Evolutionary conservation across 2,797 vertebrate species (phyloP), one percentile per base, ranked within the genome.

Genomic region (Protonibea diacanthus): DNA sequence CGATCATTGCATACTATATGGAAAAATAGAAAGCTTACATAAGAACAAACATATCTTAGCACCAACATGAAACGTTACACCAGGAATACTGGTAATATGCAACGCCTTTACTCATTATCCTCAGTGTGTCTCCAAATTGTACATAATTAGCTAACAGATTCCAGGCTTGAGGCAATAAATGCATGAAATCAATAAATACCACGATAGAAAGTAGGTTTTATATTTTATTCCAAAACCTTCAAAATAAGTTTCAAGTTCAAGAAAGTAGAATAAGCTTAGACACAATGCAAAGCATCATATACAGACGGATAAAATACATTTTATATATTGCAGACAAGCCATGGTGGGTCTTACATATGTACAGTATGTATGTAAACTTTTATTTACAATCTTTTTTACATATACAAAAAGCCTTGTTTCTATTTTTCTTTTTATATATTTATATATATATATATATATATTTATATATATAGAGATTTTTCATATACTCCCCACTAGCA

Each of bases 201-300:
- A 44, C 1, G 13, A 51, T 72, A 57, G 40, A 83, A 71, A 67
- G 58, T 88, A 96, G 95, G 96, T 97, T 97, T 97, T 97, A 96
- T 96, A 96, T 98, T 98, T 97, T 95, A 98, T 97, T 97, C 96
- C 94, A 97, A 98, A 98, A 97, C 96, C 96, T 98, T 97, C 97
- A 99, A 99, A 99, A 99, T 98, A 98, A 97, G 96, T 97, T 98
- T 98, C 96, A 97, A 97, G 97, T 97, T 98, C 97, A 95, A 96
- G 94, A 97, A 97, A 98, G 97, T 96, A 96, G 95, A 96, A 95
- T 96, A 96, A 96, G 96, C 96, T 95, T 96, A 97, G 95, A 96
- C 96, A 97, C 96, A 95, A 96, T 95, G 96, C 95, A 95, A 96
- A 98, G 97, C 97, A 97, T 98, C 97, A 98, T 98, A 98, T 99